These are phyloP conservation scores for Pseudomyrmex flavicornis DNA, from an alignment of 1,140 invertebrate species.

Conservation along the genomic window DNA sequence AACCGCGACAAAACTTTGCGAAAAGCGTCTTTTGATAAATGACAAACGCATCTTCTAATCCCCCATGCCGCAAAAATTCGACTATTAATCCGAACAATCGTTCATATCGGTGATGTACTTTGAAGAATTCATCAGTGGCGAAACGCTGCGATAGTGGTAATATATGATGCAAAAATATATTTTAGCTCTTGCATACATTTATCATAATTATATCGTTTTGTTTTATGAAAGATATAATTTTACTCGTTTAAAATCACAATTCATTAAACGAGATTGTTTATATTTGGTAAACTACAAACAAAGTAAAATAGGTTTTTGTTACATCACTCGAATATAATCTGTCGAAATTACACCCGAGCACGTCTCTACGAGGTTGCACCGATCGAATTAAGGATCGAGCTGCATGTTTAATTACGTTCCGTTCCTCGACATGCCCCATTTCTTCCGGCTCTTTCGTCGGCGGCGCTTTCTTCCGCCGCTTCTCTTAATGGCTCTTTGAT, in stretches of 20 bases:
- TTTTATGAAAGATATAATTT: not conserved
- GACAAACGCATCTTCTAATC: slow-evolving; percentile 46
- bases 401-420: slow-evolving; percentile 63
- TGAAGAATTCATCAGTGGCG: slow-evolving; percentile 38
- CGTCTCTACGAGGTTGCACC: slow-evolving; percentile 39
- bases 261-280: not conserved
- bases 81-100: slow-evolving; percentile 58
- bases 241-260: not conserved
- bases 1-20: slow-evolving; percentile 57
- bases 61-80: slow-evolving; percentile 47
- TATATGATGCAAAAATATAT: slow-evolving; percentile 29
- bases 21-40: slow-evolving; percentile 69
- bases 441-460: slow-evolving; percentile 51
- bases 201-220: slow-evolving; percentile 15
- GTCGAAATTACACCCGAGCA: slow-evolving; percentile 60
- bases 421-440: slow-evolving; percentile 32
- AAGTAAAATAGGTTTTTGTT: not conserved
- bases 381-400: slow-evolving; percentile 63
- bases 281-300: not conserved
- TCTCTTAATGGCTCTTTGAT: slow-evolving; percentile 56
- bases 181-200: not conserved
- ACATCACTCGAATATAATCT: slow-evolving; percentile 10
- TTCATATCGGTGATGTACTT: slow-evolving; percentile 19
- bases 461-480: slow-evolving; percentile 43
- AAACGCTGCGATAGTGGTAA: not conserved